Evolutionary conservation across 1,140 invertebrate genomes (phyloP), one percentile per base, ranked within the genome.

Genomic region (Drosophila repleta): DNA sequence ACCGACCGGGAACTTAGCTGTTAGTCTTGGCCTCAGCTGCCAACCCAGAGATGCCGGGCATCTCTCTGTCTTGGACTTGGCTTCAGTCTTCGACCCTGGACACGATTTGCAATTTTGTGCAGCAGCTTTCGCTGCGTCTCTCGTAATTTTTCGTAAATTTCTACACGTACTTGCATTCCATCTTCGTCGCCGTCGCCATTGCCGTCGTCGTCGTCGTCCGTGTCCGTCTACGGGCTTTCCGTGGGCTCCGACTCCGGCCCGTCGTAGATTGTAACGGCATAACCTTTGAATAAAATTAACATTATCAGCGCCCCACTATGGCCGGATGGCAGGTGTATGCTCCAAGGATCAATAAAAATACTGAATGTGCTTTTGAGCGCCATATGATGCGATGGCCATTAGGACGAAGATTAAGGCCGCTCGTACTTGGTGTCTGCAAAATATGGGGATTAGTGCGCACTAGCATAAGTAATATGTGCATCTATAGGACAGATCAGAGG

Each of bases 81-180:
- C 11, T 45, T 37, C 46, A 45, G 76, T 72, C 66, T 35, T 63
- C 48, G 63, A 66, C 48, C 65, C 61, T 70, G 74, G 67, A 63
- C 68, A 88, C 83, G 78, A 82, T 87, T 88, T 88, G 75, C 82
- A 63, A 63, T 55, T 63, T 63, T 87, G 67, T 82, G 79, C 71
- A 75, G 63, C 69, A 60, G 68, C 45, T 52, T 53, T 52, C 66
- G 60, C 57, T 70, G 75, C 76, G 63, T 61, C 61, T 71, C 76
- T 79, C 76, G 83, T 88, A 87, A 87, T 88, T 88, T 88, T 88
- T 88, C 79, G 84, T 74, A 71, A 83, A 88, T 88, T 88, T 88
- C 76, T 76, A 74, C 83, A 88, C 83, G 83, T 88, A 79, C 83
- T 83, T 73, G 79, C 84, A 88, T 88, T 88, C 83, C 79, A 88